A percentile compares a stretch with the other conserved stretches of the same genome.
These are phyloP conservation scores for Rhogogaster chlorosoma DNA, from an alignment of 2,888 invertebrate genomes.

Conservation along the genomic window DNA sequence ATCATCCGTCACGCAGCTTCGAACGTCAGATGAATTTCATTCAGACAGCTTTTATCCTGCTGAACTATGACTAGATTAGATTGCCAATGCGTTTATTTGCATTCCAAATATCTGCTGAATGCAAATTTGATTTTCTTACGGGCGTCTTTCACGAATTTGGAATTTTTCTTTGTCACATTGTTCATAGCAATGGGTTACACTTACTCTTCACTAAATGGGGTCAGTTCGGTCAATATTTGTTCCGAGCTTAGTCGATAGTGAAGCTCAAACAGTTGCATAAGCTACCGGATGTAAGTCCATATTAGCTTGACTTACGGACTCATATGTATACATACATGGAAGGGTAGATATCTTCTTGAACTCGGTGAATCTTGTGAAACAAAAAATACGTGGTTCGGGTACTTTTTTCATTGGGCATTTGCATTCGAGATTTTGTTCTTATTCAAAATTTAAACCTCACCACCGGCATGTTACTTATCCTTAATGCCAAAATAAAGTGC, in stretches of 20 bases:
- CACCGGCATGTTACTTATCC: not conserved
- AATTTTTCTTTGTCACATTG: not conserved
- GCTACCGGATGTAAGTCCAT: constrained; percentile 2
- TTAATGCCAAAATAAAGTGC: not conserved
- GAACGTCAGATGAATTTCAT: not conserved
- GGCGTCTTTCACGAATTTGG: not conserved
- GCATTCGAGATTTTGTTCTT: not conserved
- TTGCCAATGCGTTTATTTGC: not conserved
- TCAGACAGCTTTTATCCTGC: not conserved
- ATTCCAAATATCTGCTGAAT: not conserved
- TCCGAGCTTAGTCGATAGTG: not conserved
- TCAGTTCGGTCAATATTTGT: constrained; percentile 13
- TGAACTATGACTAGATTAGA: not conserved
- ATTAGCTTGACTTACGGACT: not conserved
- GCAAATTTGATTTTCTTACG: not conserved
- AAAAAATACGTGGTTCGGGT: not conserved
- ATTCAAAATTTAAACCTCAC: not conserved
- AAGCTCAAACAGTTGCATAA: constrained; percentile 5
- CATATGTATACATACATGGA: not conserved
- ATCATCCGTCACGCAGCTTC: not conserved
- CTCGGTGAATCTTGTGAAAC: not conserved
- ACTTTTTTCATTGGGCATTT: not conserved
- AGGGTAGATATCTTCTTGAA: not conserved
- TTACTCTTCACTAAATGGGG: not conserved
- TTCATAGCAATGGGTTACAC: not conserved